Evolutionary conservation across 2,113 vertebrate genomes (phyloP), one percentile per base, ranked within the genome.

Genomic region (Catharus minimus): DNA sequence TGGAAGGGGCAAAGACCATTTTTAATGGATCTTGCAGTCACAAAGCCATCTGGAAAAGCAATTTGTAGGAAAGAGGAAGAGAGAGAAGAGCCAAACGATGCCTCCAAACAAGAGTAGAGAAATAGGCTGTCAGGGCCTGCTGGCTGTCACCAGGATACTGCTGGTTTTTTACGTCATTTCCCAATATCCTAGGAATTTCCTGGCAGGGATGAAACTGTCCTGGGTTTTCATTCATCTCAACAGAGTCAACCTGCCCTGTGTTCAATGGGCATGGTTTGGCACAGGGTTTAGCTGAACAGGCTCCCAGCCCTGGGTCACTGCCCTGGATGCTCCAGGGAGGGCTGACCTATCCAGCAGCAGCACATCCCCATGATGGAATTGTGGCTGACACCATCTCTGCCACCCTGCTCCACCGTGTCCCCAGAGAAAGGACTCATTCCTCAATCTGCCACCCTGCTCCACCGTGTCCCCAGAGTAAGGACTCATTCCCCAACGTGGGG

Each of bases 401-500:
- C 62, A 55, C 33, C 15, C 52, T 55, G 18, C 11, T 55, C 52
- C 8, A 44, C 32, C 1, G 2, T 28, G 39, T 53, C 17, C 30
- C 28, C 46, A 7, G 4, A 58, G 39, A 52, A 81, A 30, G 58
- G 50, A 28, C 8, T 91, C 3, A 0, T n/a, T 28, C 36, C 57
- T 32, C 5, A 8, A 0, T 20, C 19, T 44, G 43, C 19, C 19
- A 46, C 44, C 11, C 53, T 55, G 18, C 11, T 55, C 53, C 8
- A 46, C 24, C 1, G 2, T 28, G 39, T 53, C 17, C 30, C 28
- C 50, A 8, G 4, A 60, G 39, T 47, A 81, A 30, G 58, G 50
- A 28, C 8, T 91, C 3, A 0, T 32, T n/a, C 38, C 57, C 28
- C 5, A 8, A 0, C 0, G 8, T 1, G 11, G 3, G 14, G 8